Conservation (phyloP, 2,113 vertebrate genomes). For the Opisthocomus hoazin region DNA sequence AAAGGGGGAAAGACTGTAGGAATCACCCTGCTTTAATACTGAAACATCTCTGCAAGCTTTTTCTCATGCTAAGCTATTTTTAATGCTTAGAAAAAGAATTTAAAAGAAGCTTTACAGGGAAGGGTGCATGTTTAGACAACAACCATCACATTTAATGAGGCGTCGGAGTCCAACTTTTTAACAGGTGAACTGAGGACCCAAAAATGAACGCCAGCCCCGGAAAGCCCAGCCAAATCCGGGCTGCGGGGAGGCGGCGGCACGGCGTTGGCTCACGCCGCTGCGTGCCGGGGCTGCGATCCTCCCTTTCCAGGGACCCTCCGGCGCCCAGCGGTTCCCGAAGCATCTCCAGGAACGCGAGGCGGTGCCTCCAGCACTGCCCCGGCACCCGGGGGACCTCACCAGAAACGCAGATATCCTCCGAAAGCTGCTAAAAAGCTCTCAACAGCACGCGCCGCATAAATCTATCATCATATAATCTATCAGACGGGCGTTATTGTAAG, state of each 20-base stretch:
- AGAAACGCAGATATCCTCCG: background rate
- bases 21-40: background rate
- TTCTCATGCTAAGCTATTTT: background rate
- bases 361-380: background rate
- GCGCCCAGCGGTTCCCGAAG: background rate
- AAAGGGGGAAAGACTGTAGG: background rate
- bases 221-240: background rate
- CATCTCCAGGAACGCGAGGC: background rate
- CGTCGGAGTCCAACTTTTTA: background rate
- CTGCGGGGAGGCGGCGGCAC: background rate
- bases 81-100: background rate
- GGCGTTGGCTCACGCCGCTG: background rate
- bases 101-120: background rate
- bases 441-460: background rate
- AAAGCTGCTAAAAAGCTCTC: background rate
- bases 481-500: fast-evolving
- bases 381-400: background rate
- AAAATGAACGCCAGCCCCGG: background rate
- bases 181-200: background rate
- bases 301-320: background rate
- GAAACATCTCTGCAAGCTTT: background rate
- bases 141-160: background rate
- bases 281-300: background rate
- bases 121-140: background rate
- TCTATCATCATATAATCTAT: fast-evolving